These are phyloP conservation scores for Bembecia ichneumoniformis DNA, from an alignment of 2,888 invertebrate genomes.

Conservation along the genomic window DNA sequence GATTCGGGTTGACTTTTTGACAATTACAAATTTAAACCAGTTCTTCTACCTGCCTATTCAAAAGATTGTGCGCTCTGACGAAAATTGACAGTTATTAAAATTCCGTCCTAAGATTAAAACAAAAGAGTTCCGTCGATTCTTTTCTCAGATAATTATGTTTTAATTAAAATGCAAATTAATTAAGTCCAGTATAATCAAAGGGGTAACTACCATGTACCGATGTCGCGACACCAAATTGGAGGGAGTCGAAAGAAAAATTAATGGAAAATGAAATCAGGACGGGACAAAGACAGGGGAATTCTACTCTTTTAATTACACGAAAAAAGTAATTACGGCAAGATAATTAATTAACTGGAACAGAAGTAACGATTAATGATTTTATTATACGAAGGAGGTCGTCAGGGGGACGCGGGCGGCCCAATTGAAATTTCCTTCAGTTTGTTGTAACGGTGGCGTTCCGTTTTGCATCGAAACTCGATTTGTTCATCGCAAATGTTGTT, in stretches of 20 bases:
- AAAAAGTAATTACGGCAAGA: conserved; percentile 73
- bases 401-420: conserved; percentile 45
- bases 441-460: conserved; percentile 35
- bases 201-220: conserved; percentile 64
- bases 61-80: background rate
- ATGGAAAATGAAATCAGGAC: conserved; percentile 72
- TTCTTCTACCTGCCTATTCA: background rate
- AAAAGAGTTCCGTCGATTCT: conserved; percentile 22
- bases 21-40: background rate
- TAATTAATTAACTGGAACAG: conserved; percentile 74
- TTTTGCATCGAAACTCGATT: conserved; percentile 54
- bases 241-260: conserved; percentile 74
- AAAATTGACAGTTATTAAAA: background rate
- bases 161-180: conserved; percentile 70
- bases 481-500: conserved; percentile 42
- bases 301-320: conserved; percentile 73
- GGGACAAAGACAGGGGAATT: conserved; percentile 71
- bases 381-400: conserved; percentile 68
- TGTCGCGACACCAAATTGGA: conserved; percentile 73
- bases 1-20: background rate
- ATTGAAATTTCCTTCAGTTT: conserved; percentile 59
- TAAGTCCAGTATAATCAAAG: conserved; percentile 67
- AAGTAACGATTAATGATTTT: conserved; percentile 74
- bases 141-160: conserved; percentile 55
- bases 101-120: background rate